Percentiles rank a stretch among this genome's conserved stretches.
phyloP scores from a whole-genome alignment of 2,797 vertebrate genomes.

The Mus spretus region DNA sequence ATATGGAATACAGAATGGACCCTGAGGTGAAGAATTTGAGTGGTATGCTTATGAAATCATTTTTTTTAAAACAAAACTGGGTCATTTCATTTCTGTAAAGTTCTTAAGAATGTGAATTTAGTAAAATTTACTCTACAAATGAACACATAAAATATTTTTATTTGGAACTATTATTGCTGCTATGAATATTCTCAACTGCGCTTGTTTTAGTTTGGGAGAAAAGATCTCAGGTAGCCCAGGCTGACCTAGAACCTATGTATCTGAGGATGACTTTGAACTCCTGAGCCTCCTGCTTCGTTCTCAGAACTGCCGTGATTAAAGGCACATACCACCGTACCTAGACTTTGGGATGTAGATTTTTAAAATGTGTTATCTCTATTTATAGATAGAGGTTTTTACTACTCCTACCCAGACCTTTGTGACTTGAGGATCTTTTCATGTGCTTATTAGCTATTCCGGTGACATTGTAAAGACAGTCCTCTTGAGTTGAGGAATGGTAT shows the following conservation, averaged over 20 bases:
- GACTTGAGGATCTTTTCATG: neutral
- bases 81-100: neutral
- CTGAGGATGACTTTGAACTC: neutral
- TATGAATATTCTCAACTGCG: neutral
- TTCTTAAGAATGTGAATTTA: neutral
- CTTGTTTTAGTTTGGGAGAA: neutral
- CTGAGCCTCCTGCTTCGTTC: neutral
- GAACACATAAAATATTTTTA: conserved; percentile 7
- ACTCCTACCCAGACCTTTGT: neutral
- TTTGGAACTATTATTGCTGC: neutral
- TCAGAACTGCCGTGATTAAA: neutral
- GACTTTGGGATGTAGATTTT: neutral
- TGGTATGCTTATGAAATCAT: neutral
- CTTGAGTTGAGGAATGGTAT: neutral
- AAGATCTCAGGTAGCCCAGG: neutral
- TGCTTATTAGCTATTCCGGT: neutral
- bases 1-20: neutral
- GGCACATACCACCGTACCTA: neutral
- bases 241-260: neutral
- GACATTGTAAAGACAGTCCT: neutral
- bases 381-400: too few species aligned
- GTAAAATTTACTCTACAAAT: neutral
- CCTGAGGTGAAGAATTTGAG: neutral
- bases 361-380: neutral
- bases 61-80: neutral